Conservation (phyloP, 2,797 vertebrate species). For the Melanotaenia parkinsoni region DNA sequence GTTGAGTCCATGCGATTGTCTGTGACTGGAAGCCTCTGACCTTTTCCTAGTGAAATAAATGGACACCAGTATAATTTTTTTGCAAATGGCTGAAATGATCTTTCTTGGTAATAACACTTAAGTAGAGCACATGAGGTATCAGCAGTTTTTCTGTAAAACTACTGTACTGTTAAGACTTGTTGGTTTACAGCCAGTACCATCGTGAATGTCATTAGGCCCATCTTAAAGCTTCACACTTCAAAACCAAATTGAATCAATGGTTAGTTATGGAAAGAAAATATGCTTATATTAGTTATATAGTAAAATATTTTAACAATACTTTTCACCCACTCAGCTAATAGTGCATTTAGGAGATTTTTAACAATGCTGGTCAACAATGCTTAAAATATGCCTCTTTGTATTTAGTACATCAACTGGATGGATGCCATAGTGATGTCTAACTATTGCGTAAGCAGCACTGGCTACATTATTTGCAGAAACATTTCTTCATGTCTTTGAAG, state of each 20-base stretch:
- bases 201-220: no score
- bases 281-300: background rate
- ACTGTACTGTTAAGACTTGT: no score
- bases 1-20: background rate
- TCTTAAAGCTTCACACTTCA: background rate
- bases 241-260: slow-evolving; percentile 12
- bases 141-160: background rate
- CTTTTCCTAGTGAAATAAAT: slow-evolving; percentile 26
- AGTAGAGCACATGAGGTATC: slow-evolving; percentile 21
- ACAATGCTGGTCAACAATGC: no score
- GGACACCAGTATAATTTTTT: slow-evolving; percentile 17
- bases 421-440: no score
- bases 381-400: no score
- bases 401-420: no score
- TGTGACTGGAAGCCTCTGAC: background rate
- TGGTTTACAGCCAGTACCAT: no score
- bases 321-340: no score
- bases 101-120: slow-evolving; percentile 25
- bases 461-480: no score
- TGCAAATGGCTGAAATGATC: slow-evolving; percentile 10
- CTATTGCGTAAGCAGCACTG: no score
- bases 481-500: no score
- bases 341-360: no score
- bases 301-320: background rate
- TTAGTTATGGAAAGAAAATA: background rate